Evolutionary conservation across 2,888 invertebrate species (phyloP), one percentile per base, ranked within the genome.

Genomic region (Cyrtodaria siliqua): DNA sequence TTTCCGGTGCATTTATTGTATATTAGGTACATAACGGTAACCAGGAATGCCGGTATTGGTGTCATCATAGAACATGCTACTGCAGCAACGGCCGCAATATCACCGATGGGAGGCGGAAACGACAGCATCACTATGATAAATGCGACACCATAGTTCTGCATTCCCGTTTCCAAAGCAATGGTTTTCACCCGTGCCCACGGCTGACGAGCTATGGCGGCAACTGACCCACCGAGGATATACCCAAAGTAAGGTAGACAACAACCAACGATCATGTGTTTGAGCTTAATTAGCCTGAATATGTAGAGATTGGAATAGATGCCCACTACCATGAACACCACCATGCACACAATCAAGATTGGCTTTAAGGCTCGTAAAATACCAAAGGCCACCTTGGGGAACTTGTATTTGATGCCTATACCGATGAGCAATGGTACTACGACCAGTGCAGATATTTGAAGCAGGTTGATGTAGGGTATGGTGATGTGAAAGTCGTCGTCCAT

Each of bases 111-210:
- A 89, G 97, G 96, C 0, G 95, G 95, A 66, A 98, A 94, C 4
- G 97, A 95, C 90, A 97, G 96, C 68, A 96, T 94, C 63, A 98
- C 93, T 85, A 98, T 94, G 92, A 98, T 97, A 87, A 98, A 98
- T 0, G 98, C 95, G 76, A 98, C 96, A 52, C 97, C 98, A 0
- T 97, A 97, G 94, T 98, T 98, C 93, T 98, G 98, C 62, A 98
- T 96, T 63, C 98, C 91, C 0, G 92, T 92, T 70, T 98, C 98
- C 53, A 98, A 96, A 52, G 97, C 96, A 88, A 98, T 97, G 6
- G 98, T 97, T 56, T 87, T 86, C 4, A 90, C 75, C 2, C 88
- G 79, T 18, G 69, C 49, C 79, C 82, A 84, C 0, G 86, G 84
- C 70, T 87, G 87, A 94, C 0, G 95, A 16, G 75, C 76, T 29